phyloP scores from a whole-genome alignment of 2,888 invertebrate species.

The Nemoura dubitans region DNA sequence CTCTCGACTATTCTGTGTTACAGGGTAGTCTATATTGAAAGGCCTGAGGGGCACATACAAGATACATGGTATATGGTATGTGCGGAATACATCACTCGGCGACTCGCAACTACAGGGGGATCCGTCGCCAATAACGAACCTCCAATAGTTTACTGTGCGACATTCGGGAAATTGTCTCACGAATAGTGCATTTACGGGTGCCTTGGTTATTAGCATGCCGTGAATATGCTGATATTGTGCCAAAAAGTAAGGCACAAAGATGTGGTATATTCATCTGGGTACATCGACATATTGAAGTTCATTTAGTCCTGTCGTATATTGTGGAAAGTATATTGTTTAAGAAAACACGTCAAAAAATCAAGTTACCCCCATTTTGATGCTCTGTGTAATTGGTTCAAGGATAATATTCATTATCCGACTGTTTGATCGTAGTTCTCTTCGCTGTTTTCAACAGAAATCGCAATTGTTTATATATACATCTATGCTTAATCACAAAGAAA shows the following conservation, averaged over 20 bases:
- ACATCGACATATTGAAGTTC: neutral
- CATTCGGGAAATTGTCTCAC: neutral
- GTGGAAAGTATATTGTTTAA: too few species aligned
- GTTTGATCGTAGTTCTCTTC: too few species aligned
- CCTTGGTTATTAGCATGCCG: neutral
- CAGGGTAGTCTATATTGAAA: slow-evolving; percentile 21
- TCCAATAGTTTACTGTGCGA: neutral
- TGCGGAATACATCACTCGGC: neutral
- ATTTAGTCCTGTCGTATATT: neutral
- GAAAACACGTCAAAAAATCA: too few species aligned
- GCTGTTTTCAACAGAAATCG: too few species aligned
- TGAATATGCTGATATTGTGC: neutral
- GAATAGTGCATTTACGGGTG: neutral
- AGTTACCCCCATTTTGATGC: too few species aligned
- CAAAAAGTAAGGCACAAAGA: neutral
- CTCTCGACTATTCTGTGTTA: neutral
- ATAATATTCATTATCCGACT: too few species aligned
- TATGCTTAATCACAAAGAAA: too few species aligned
- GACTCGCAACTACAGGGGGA: neutral
- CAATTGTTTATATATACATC: too few species aligned
- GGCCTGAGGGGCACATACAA: slow-evolving; percentile 13
- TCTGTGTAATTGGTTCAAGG: too few species aligned
- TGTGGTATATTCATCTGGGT: neutral
- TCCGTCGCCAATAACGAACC: neutral
- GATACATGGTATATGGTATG: neutral